Evolutionary conservation across 2,797 vertebrate genomes (phyloP).

Genomic region (Diceros bicornis): DNA sequence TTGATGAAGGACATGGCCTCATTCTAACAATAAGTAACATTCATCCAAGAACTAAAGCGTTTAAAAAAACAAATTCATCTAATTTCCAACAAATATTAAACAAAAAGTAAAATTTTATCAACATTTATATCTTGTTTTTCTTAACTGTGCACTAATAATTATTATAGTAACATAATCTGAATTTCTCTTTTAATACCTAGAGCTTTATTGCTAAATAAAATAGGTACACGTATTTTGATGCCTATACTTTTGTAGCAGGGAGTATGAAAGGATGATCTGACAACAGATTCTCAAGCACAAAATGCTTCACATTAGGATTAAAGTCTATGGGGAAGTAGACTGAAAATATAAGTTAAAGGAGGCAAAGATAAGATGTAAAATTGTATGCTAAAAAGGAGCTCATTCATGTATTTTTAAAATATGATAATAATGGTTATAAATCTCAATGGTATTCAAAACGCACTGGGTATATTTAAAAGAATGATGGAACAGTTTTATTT

Average conservation of each 20-base stretch:
- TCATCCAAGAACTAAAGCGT: constrained; percentile 1
- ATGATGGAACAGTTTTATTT: not conserved
- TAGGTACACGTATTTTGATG: not conserved
- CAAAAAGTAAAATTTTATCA: constrained; percentile 39
- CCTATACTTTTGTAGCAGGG: not conserved
- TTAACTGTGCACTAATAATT: not conserved
- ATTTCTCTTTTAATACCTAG: constrained; percentile 19
- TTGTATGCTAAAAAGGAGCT: not conserved
- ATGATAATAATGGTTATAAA: constrained; percentile 7
- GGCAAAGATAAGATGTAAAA: not conserved
- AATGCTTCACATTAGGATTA: not conserved
- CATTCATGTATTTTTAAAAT: not conserved
- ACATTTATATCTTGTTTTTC: constrained; percentile 32
- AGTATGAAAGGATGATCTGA: not conserved
- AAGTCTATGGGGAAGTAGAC: not conserved
- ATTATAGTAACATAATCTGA: not conserved
- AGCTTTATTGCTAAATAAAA: constrained; percentile 5
- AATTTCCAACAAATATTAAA: constrained; percentile 13
- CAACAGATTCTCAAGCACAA: not conserved
- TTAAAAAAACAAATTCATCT: not conserved
- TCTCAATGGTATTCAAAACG: not conserved
- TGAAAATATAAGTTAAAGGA: not conserved
- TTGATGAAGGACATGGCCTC: not conserved
- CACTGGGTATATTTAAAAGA: not conserved
- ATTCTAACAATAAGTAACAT: constrained; percentile 29